Percentiles rank a stretch among this genome's conserved stretches.
These are phyloP conservation scores for Hyles vespertilio DNA, from an alignment of 1,140 invertebrate species.

Conservation along the genomic window DNA sequence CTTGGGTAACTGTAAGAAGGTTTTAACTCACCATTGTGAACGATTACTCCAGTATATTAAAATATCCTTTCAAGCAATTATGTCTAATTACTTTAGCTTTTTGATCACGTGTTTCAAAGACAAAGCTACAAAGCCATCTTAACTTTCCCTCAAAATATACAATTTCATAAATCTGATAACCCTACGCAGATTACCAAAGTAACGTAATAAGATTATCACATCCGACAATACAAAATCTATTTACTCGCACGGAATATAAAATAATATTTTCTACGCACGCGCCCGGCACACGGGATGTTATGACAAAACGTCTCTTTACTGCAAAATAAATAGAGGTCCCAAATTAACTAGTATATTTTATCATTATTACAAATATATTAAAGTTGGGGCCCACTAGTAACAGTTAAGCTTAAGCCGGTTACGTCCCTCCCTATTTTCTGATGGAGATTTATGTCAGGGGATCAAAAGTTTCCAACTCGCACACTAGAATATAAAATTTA, in stretches of 20 bases:
- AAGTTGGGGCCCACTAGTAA: slow-evolving; percentile 57
- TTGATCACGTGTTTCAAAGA: no score
- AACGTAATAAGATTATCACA: slow-evolving; percentile 47
- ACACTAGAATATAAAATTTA: slow-evolving; percentile 17
- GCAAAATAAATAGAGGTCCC: slow-evolving; percentile 51
- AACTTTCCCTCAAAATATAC: no score
- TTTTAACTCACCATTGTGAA: no score
- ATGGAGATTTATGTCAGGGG: slow-evolving; percentile 74
- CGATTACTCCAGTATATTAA: no score
- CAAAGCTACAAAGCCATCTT: no score
- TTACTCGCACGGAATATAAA: slow-evolving; percentile 57
- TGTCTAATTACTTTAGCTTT: no score
- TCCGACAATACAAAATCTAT: slow-evolving; percentile 55
- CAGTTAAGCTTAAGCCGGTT: slow-evolving; percentile 72
- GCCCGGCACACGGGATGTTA: slow-evolving; percentile 41
- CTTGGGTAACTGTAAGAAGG: no score
- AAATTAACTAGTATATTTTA: slow-evolving; percentile 65
- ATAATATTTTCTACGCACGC: slow-evolving; percentile 55
- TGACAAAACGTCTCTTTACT: slow-evolving; percentile 49
- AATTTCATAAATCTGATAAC: slow-evolving; percentile 7
- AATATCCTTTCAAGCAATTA: no score
- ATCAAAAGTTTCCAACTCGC: slow-evolving; percentile 63
- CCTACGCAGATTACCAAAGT: slow-evolving; percentile 31
- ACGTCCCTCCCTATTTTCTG: slow-evolving; percentile 70
- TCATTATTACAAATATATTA: slow-evolving; percentile 68